Percentiles rank a stretch among this genome's conserved stretches.
Evolutionary conservation across 2,797 vertebrate genomes (phyloP).

Genomic region (Karalla daura): DNA sequence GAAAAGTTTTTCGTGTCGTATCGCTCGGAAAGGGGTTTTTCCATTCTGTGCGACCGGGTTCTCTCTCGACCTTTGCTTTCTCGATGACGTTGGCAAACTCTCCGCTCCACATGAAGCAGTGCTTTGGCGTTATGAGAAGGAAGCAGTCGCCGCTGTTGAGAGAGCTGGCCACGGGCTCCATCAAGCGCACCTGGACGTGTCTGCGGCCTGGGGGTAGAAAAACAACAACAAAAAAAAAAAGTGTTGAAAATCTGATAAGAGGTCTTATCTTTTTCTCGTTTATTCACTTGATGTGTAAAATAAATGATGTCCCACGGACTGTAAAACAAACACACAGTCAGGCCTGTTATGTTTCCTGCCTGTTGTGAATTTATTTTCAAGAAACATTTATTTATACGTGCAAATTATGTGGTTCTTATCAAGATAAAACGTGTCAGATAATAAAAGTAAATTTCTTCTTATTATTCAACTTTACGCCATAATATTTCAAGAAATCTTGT

Average conservation of each 20-base stretch:
- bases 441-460: too few species aligned
- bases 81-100: slow-evolving; percentile 89
- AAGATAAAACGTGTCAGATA: too few species aligned
- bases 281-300: neutral
- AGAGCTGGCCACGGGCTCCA: slow-evolving; percentile 81
- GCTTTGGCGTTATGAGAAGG: slow-evolving; percentile 84
- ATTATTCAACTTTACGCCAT: too few species aligned
- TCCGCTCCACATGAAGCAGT: slow-evolving; percentile 87
- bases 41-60: neutral
- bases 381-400: too few species aligned
- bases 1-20: neutral
- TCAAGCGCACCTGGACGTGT: slow-evolving; percentile 85
- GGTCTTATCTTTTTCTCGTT: neutral
- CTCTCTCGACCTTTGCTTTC: slow-evolving; percentile 86
- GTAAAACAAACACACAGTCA: neutral
- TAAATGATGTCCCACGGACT: neutral
- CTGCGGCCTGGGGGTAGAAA: too few species aligned
- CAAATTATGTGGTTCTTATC: too few species aligned
- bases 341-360: too few species aligned
- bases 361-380: too few species aligned
- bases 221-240: too few species aligned
- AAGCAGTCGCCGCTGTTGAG: slow-evolving; percentile 89
- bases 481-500: too few species aligned
- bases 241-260: too few species aligned
- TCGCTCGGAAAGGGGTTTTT: neutral